Percentiles rank a stretch among this genome's conserved stretches.
Conservation (phyloP, 2,113 vertebrate species). For the Andinoacara biseriatus region DNA sequence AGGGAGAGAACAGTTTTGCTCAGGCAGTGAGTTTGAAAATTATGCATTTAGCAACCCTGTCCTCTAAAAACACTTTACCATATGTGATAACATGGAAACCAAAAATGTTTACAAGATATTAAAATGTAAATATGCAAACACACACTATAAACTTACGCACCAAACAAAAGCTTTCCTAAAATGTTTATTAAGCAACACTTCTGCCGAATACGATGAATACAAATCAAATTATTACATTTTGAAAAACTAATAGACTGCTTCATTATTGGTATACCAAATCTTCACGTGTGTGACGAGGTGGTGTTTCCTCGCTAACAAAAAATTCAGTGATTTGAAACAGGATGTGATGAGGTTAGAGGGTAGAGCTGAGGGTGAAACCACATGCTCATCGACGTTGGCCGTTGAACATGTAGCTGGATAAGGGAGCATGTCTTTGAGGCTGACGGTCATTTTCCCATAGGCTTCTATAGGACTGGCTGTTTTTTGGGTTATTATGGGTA, state of each 20-base stretch:
- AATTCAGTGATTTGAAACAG: no score
- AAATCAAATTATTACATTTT: neutral
- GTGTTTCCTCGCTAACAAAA: no score
- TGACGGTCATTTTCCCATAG: no score
- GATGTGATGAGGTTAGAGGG: no score
- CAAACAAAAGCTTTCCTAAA: neutral
- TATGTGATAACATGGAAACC: neutral
- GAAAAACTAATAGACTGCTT: neutral
- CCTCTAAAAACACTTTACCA: neutral
- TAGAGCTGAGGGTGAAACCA: no score
- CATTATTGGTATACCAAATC: neutral
- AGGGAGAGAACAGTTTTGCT: neutral
- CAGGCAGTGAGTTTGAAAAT: neutral
- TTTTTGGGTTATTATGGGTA: no score
- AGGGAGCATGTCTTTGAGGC: no score
- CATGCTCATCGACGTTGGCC: no score
- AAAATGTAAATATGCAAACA: neutral
- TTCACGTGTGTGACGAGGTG: no score
- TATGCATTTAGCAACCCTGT: neutral
- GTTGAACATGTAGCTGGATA: no score
- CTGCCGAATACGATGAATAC: neutral
- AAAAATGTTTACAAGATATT: neutral
- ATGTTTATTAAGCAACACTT: neutral
- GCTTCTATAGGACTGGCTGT: no score
- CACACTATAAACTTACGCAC: fast-evolving